These are phyloP conservation scores for Meloidogyne hapla DNA, from an alignment of 1,140 invertebrate species.

Conservation along the genomic window DNA sequence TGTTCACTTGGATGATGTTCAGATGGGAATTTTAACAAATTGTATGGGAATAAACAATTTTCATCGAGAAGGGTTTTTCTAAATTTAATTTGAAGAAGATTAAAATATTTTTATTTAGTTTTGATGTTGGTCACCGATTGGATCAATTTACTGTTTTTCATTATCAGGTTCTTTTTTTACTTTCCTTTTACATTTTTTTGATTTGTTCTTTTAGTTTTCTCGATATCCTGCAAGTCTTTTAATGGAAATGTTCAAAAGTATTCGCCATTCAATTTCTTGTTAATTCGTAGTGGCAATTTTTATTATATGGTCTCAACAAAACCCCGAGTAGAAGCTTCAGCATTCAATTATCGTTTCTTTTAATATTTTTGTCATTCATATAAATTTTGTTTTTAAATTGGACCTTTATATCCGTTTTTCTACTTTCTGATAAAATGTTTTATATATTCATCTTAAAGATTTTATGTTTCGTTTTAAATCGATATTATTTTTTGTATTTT, in stretches of 20 bases:
- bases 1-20: conserved; percentile 59
- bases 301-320: background rate
- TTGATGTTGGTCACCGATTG: conserved; percentile 31
- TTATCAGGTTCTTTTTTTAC: conserved; percentile 45
- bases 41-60: conserved; percentile 52
- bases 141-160: conserved; percentile 61
- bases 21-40: conserved; percentile 61
- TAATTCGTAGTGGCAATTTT: background rate
- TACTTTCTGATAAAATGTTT: too few relatives aligned
- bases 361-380: too few relatives aligned
- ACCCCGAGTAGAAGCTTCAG: background rate
- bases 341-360: too few relatives aligned
- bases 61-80: conserved; percentile 53
- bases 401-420: too few relatives aligned
- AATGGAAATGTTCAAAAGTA: conserved; percentile 14
- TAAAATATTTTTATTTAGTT: background rate
- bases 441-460: too few relatives aligned
- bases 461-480: too few relatives aligned
- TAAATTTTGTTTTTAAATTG: too few relatives aligned
- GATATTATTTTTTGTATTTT: too few relatives aligned
- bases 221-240: conserved; percentile 14
- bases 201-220: conserved; percentile 2
- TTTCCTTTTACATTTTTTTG: background rate
- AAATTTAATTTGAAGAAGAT: too few relatives aligned
- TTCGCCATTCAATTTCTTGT: conserved; percentile 19